A percentile compares a stretch with the other conserved stretches of the same genome.
phyloP scores from a whole-genome alignment of 30 jellyfish, hydroid and myxozoan genomes.

The Aurelia coerulea region DNA sequence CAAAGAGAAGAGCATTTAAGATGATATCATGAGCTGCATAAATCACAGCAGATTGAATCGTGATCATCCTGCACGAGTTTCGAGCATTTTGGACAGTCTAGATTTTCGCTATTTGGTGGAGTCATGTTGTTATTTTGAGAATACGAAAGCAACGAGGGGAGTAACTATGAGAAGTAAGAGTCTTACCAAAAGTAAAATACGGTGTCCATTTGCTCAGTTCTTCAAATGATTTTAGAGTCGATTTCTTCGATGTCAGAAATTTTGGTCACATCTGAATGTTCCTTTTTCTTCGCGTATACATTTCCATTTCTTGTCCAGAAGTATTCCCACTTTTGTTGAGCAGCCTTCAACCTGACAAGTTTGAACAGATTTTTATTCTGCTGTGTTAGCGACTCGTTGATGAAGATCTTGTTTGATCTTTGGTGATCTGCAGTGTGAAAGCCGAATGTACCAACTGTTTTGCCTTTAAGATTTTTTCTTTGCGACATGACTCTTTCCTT shows the following conservation, averaged over 20 bases:
- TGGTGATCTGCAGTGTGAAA: background rate
- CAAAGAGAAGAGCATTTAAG: background rate
- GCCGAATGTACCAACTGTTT: background rate
- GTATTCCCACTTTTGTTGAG: background rate
- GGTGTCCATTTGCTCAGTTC: background rate
- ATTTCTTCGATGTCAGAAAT: background rate
- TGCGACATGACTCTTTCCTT: background rate
- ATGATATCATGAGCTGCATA: slow-evolving; percentile 12
- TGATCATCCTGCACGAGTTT: background rate
- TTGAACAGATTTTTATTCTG: slow-evolving; percentile 8
- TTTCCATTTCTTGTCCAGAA: slow-evolving; percentile 27
- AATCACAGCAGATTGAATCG: slow-evolving; percentile 15
- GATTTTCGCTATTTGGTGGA: background rate
- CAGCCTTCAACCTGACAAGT: background rate
- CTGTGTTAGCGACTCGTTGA: background rate
- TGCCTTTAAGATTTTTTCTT: background rate
- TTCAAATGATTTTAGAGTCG: background rate
- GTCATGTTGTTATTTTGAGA: background rate
- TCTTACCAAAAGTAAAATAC: background rate
- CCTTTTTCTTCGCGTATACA: background rate
- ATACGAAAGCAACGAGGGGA: too few species aligned
- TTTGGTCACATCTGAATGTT: background rate
- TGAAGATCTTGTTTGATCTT: background rate
- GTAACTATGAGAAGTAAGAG: too few species aligned
- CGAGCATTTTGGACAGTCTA: slow-evolving; percentile 12